Conservation (phyloP, 2,888 invertebrate genomes). For the Pollenia labialis region DNA sequence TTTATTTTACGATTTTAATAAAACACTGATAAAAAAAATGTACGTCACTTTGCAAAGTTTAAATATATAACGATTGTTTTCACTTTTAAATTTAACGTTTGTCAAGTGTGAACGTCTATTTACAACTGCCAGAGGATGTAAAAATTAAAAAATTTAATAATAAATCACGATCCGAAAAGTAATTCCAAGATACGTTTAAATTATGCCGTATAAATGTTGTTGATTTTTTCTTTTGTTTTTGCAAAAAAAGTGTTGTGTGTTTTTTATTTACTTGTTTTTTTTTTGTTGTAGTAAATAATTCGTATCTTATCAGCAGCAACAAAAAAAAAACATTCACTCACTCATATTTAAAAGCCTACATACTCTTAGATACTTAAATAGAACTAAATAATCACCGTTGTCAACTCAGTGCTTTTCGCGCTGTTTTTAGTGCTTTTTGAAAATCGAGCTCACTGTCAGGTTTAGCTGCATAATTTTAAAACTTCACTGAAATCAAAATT, state of each 20-base stretch:
- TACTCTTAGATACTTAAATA: neutral
- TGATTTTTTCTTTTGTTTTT: slow-evolving; percentile 16
- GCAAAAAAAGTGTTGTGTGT: neutral
- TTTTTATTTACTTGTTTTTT: slow-evolving; percentile 1
- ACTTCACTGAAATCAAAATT: too few species aligned
- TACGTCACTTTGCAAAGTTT: neutral
- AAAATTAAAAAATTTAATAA: slow-evolving; percentile 36
- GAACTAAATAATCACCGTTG: too few species aligned
- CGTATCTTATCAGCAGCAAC: slow-evolving; percentile 42
- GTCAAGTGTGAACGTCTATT: slow-evolving; percentile 55
- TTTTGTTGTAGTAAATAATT: neutral
- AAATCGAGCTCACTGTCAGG: too few species aligned
- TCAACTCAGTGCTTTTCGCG: too few species aligned
- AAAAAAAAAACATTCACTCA: slow-evolving; percentile 12
- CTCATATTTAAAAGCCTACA: too few species aligned
- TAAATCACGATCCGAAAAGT: slow-evolving; percentile 37
- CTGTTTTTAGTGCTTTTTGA: too few species aligned
- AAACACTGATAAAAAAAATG: neutral
- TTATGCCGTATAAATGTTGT: slow-evolving; percentile 38
- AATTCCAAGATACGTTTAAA: slow-evolving; percentile 40
- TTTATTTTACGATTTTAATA: neutral
- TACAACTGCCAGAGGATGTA: slow-evolving; percentile 61
- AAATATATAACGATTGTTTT: neutral
- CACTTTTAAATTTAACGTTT: slow-evolving; percentile 34
- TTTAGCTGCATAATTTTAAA: too few species aligned